phyloP scores from a whole-genome alignment of 37 sponge, comb jelly and placozoan species.

The Geodia barretti region DNA sequence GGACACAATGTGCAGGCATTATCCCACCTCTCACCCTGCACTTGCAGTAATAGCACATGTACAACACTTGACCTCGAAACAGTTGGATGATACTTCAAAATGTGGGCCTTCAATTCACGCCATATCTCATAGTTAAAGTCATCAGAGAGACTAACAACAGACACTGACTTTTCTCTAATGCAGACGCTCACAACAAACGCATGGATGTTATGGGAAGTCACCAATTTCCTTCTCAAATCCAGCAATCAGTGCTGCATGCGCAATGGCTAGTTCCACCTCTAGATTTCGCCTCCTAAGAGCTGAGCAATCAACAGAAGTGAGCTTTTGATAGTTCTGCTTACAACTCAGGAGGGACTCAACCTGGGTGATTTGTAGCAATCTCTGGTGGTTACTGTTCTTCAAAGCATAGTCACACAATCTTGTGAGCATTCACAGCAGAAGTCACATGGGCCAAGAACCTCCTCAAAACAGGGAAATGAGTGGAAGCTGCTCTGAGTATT shows the following conservation, averaged over 20 bases:
- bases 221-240: conserved; percentile 6
- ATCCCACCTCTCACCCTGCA: conserved; percentile 19
- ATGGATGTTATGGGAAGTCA: conserved; percentile 42
- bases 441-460: no score
- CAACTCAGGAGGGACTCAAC: no score
- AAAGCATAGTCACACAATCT: no score
- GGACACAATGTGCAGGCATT: conserved; percentile 57
- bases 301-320: no score
- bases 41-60: conserved; percentile 59
- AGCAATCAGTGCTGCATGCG: conserved; percentile 23
- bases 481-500: no score
- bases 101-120: conserved; percentile 29
- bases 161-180: conserved; percentile 17
- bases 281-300: no score
- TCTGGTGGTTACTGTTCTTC: no score
- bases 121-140: conserved; percentile 27
- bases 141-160: conserved; percentile 12
- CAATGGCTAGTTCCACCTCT: conserved; percentile 12
- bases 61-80: conserved; percentile 3
- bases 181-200: conserved; percentile 53
- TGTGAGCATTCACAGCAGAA: no score
- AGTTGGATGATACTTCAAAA: conserved; percentile 1
- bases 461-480: no score
- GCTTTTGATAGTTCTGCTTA: no score
- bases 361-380: no score